Base-by-base conservation (phyloP, 2,113 vertebrate species). In the Tragelaphus scriptus region DNA sequence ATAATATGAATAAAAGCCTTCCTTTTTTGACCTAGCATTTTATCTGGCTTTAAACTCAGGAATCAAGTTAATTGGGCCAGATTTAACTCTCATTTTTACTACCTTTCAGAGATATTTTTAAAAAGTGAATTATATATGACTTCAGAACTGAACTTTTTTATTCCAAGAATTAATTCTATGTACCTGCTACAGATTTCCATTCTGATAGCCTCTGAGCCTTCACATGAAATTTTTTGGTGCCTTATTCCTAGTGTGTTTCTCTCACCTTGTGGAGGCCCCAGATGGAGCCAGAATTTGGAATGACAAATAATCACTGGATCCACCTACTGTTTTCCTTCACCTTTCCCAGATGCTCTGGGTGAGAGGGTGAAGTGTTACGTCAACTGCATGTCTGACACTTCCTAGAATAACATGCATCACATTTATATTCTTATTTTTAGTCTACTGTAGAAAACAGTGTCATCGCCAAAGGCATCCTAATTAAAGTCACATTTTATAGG, bases 11-110 rank as follows among this genome's bases (percentile, higher is more conserved):
- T n/a, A 91, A 92, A 90, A 68, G 25, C 6, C 10, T 90, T 55
- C 17, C 88, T 55, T 95, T 61, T 75, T 87, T 88, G 81, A 59
- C 25, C 44, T 36, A 88, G 90, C 89, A 63, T 65, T 95, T 90
- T 97, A 95, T 88, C 61, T 92, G 49, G 49, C 75, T 97, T 95
- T 87, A 91, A 97, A 98, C 82, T 98, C 84, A 87, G 97, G 97
- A 97, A 97, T 97, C 55, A 85, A 84, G 85, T n/a, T 77, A 95
- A 95, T 51, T 93, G 94, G 40, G 85, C 51, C 88, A 97, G 68
- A 84, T 7, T 55, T 30, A 32, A 80, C 77, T 97, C 92, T 81
- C 63, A 40, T 91, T 97, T 98, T 93, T 94, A 80, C 63, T 2
- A 0, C 79, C 47, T 98, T 97, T 92, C 47, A 97, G 90, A 80